Percentiles rank a stretch among this genome's conserved stretches.
Conservation (phyloP, 2,797 vertebrate species). For the Myripristis jacobus region DNA sequence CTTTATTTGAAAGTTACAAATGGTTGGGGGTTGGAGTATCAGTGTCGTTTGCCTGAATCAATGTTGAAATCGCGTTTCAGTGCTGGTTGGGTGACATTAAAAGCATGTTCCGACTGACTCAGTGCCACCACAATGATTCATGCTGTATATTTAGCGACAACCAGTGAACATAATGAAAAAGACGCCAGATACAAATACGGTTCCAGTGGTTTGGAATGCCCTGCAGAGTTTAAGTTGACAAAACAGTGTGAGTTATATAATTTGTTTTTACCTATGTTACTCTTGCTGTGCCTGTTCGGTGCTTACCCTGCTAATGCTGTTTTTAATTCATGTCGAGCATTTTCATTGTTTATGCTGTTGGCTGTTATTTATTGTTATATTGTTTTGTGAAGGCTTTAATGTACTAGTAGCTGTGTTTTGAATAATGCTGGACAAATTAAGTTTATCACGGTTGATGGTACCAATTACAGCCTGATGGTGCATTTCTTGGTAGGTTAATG, state of each 20-base stretch:
- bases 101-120: too few species aligned
- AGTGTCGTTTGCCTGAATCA: too few species aligned
- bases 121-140: not conserved
- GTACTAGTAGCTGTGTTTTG: conserved; percentile 15
- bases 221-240: too few species aligned
- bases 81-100: too few species aligned
- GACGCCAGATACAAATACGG: not conserved
- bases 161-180: not conserved
- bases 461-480: not conserved
- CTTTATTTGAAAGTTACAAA: too few species aligned
- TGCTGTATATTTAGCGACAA: not conserved
- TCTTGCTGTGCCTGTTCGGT: not conserved
- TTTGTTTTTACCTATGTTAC: not conserved
- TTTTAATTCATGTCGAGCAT: conserved; percentile 19
- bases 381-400: conserved; percentile 14
- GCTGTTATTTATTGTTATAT: conserved; percentile 5
- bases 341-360: conserved; percentile 19
- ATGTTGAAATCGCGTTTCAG: too few species aligned
- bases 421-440: not conserved
- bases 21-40: too few species aligned
- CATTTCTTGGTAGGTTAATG: not conserved
- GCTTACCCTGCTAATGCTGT: not conserved
- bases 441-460: not conserved
- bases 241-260: too few species aligned
- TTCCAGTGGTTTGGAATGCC: too few species aligned